These are phyloP conservation scores for Catharus ustulatus DNA, from an alignment of 2,797 vertebrate species.

Conservation along the genomic window DNA sequence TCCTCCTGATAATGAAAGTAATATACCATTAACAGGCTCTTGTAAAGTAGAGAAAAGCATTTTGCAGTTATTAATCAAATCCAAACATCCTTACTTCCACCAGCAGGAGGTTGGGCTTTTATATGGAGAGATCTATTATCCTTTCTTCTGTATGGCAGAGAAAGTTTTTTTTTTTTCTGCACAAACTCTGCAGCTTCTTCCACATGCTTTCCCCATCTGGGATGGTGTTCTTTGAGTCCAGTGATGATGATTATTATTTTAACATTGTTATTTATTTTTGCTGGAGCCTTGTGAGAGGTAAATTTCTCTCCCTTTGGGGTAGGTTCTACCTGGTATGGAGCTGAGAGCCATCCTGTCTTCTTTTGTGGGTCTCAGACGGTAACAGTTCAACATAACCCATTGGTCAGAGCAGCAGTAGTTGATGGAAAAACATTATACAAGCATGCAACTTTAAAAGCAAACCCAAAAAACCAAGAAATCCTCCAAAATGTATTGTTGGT, in stretches of 20 bases:
- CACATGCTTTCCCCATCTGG: neutral
- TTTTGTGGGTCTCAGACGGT: neutral
- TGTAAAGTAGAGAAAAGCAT: neutral
- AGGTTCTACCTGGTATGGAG: neutral
- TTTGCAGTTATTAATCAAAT: constrained; percentile 27
- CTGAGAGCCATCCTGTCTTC: neutral
- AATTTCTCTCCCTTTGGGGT: neutral
- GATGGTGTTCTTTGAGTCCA: neutral
- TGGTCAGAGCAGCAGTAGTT: neutral
- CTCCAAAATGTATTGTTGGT: neutral
- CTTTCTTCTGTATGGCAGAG: neutral
- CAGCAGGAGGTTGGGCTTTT: neutral
- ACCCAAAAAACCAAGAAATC: too few species aligned
- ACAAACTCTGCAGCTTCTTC: neutral
- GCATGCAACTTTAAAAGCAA: neutral
- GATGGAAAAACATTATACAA: neutral
- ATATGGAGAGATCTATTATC: neutral
- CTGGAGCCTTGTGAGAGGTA: neutral
- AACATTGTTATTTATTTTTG: neutral
- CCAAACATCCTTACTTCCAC: neutral
- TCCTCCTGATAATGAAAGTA: neutral
- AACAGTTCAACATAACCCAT: neutral
- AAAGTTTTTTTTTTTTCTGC: neutral
- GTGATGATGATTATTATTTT: neutral
- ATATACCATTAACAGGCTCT: neutral